Conservation (phyloP, 2,797 vertebrate species). For the Nyctalus aviator region DNA sequence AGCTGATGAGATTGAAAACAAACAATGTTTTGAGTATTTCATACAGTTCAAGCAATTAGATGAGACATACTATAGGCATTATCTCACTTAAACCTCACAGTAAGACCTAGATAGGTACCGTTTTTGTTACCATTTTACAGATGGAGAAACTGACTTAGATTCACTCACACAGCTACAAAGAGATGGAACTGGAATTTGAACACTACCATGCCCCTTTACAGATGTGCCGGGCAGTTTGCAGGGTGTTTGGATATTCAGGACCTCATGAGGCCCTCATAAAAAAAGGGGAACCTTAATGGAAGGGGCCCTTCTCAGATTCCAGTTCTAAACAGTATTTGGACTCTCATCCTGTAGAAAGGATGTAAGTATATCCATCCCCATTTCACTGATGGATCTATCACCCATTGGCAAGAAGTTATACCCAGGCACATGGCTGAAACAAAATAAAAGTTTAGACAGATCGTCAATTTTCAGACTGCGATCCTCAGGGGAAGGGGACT, state of each 20-base stretch:
- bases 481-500: not conserved
- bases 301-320: not conserved
- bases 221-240: not conserved
- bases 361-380: not conserved
- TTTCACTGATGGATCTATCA: not conserved
- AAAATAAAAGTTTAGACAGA: not conserved
- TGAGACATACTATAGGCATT: not conserved
- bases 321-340: not conserved
- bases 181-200: not conserved
- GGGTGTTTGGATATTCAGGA: not conserved
- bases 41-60: not conserved
- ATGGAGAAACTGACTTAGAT: not conserved
- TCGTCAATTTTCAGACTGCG: not conserved
- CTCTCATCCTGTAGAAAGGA: not conserved
- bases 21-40: not conserved
- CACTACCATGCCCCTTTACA: not conserved
- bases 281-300: not conserved
- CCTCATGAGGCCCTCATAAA: not conserved
- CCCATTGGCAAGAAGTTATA: not conserved
- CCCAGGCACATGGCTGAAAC: not conserved
- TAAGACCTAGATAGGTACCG: not conserved
- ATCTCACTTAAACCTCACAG: not conserved
- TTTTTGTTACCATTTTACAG: not conserved
- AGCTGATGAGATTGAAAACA: not conserved
- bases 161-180: not conserved